phyloP scores from a whole-genome alignment of 2,888 invertebrate genomes.

The Microchrysa polita region DNA sequence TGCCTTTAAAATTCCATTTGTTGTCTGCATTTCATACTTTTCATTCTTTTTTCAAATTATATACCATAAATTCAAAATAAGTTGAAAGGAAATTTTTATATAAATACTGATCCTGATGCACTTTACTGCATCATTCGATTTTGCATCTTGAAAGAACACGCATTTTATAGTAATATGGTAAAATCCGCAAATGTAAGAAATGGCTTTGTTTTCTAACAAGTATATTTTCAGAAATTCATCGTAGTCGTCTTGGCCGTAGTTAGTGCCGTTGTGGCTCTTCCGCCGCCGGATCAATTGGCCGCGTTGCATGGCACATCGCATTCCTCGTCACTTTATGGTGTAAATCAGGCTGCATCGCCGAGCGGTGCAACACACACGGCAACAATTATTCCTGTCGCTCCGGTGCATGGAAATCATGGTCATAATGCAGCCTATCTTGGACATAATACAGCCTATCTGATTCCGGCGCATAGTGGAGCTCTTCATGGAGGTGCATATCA shows the following conservation, averaged over 20 bases:
- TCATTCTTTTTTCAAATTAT: too few species aligned
- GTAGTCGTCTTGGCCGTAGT: not conserved
- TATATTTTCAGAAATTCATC: not conserved
- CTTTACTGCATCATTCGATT: constrained; percentile 5
- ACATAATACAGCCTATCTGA: not conserved
- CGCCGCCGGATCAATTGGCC: not conserved
- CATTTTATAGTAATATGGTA: constrained; percentile 13
- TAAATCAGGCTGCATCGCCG: too few species aligned
- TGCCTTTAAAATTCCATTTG: too few species aligned
- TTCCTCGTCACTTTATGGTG: too few species aligned
- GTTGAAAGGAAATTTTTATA: not conserved
- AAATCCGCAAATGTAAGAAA: too few species aligned
- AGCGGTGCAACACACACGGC: too few species aligned
- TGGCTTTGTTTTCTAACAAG: too few species aligned
- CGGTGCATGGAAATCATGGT: not conserved
- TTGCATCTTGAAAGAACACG: not conserved
- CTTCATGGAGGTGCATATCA: not conserved
- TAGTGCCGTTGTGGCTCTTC: not conserved
- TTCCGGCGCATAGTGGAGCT: not conserved
- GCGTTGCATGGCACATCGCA: too few species aligned
- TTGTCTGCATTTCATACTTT: too few species aligned
- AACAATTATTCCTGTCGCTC: not conserved
- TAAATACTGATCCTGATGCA: constrained; percentile 26
- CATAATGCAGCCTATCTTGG: not conserved
- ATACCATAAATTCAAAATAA: not conserved